A percentile compares a stretch with the other conserved stretches of the same genome.
These are phyloP conservation scores for Cryptoblepharus egeriae DNA, from an alignment of 2,797 vertebrate genomes.

Conservation along the genomic window DNA sequence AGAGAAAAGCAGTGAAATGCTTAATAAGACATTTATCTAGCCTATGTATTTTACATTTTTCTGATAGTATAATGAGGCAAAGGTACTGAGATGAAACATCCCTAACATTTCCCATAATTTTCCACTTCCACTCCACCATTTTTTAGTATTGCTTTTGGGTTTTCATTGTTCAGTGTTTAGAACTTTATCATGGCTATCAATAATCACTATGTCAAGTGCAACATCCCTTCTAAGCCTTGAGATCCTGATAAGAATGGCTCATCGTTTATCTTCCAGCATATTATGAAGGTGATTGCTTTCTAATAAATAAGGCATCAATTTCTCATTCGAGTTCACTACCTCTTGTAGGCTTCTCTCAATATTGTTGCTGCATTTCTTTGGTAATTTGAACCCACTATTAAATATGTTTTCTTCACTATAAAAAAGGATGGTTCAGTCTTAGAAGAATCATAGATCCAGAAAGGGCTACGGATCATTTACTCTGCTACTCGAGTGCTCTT, in stretches of 20 bases:
- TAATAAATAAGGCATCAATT: slow-evolving; percentile 67
- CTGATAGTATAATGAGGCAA: slow-evolving; percentile 76
- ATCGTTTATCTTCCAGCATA: slow-evolving; percentile 54
- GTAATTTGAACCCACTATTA: slow-evolving; percentile 33
- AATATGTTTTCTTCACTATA: neutral
- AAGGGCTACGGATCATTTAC: neutral
- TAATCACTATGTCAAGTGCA: slow-evolving; percentile 58
- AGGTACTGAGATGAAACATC: slow-evolving; percentile 71
- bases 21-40: slow-evolving; percentile 80
- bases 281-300: slow-evolving; percentile 49
- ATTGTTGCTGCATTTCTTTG: slow-evolving; percentile 40
- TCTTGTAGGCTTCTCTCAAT: slow-evolving; percentile 41
- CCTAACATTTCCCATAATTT: slow-evolving; percentile 75
- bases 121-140: slow-evolving; percentile 69
- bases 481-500: too few species aligned
- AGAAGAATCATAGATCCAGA: neutral
- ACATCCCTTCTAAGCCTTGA: slow-evolving; percentile 30
- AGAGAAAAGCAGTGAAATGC: slow-evolving; percentile 69
- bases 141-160: slow-evolving; percentile 57
- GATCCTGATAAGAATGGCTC: slow-evolving; percentile 45
- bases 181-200: slow-evolving; percentile 69
- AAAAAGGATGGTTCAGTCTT: neutral
- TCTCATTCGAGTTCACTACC: slow-evolving; percentile 46
- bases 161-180: slow-evolving; percentile 66
- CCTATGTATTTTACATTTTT: slow-evolving; percentile 77